Evolutionary conservation across 2,797 vertebrate genomes (phyloP).

Genomic region (Molothrus aeneus): DNA sequence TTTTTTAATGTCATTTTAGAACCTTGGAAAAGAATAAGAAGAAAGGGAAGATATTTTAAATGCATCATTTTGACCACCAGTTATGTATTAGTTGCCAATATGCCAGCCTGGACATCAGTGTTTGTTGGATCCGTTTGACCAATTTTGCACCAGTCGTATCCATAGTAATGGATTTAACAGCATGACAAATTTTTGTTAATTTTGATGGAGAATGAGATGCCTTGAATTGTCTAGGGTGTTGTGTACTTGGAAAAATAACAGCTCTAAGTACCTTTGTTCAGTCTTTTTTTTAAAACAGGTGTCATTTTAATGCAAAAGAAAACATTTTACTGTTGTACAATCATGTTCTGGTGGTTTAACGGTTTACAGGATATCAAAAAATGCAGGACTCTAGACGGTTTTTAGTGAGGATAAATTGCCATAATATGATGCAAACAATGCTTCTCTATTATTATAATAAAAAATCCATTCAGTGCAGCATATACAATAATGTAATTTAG

Average conservation of each 20-base stretch:
- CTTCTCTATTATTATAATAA: slow-evolving; percentile 78
- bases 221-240: slow-evolving; percentile 83
- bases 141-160: slow-evolving; percentile 84
- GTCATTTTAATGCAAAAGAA: slow-evolving; percentile 81
- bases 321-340: slow-evolving; percentile 86
- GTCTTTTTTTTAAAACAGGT: slow-evolving; percentile 67
- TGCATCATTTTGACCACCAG: slow-evolving; percentile 76
- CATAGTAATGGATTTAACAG: slow-evolving; percentile 84
- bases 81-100: slow-evolving; percentile 88
- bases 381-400: slow-evolving; percentile 79
- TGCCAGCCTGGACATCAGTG: slow-evolving; percentile 88
- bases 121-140: slow-evolving; percentile 83
- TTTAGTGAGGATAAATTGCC: slow-evolving; percentile 81
- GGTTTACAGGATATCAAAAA: slow-evolving; percentile 80
- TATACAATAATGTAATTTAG: slow-evolving; percentile 79
- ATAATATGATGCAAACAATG: slow-evolving; percentile 80
- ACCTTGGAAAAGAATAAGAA: slow-evolving; percentile 99
- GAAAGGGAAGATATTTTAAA: slow-evolving; percentile 99
- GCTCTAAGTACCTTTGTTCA: slow-evolving; percentile 82
- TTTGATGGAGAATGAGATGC: slow-evolving; percentile 80
- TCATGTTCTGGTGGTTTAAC: slow-evolving; percentile 87
- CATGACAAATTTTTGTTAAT: slow-evolving; percentile 85
- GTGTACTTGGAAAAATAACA: slow-evolving; percentile 86
- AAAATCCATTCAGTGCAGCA: slow-evolving; percentile 76
- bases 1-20: slow-evolving; percentile 69